These are phyloP conservation scores for Aselliscus stoliczkanus DNA, from an alignment of 2,797 vertebrate genomes.

Conservation along the genomic window DNA sequence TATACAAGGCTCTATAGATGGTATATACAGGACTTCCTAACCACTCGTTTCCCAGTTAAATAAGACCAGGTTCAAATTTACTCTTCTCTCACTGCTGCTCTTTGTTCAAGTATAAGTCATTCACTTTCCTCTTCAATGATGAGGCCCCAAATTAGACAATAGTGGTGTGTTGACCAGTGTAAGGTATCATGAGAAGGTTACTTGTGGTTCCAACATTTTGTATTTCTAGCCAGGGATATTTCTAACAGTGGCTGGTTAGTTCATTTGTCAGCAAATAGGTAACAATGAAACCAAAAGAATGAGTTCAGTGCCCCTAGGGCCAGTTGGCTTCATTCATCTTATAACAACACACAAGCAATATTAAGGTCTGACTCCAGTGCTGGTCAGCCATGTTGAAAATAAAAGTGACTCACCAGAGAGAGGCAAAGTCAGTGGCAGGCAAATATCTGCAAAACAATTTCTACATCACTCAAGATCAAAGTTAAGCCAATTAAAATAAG, in stretches of 20 bases:
- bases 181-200: constrained; percentile 48
- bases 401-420: constrained; percentile 23
- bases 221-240: constrained; percentile 58
- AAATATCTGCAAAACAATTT: constrained; percentile 31
- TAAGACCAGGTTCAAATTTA: not conserved
- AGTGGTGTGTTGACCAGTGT: not conserved
- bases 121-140: constrained; percentile 58
- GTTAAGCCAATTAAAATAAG: not conserved
- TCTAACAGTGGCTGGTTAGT: constrained; percentile 16
- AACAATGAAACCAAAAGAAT: constrained; percentile 31
- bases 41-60: not conserved
- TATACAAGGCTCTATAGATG: too few relatives aligned
- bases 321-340: not conserved
- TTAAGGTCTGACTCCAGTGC: not conserved
- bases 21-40: not conserved
- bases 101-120: constrained; percentile 39
- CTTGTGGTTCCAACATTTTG: constrained; percentile 49
- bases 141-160: constrained; percentile 41
- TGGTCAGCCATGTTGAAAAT: constrained; percentile 25
- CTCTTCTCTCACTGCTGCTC: not conserved
- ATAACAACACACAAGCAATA: not conserved
- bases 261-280: constrained; percentile 49
- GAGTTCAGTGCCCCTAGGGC: not conserved
- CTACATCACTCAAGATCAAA: not conserved
- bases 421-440: not conserved